phyloP scores from a whole-genome alignment of 1,140 invertebrate genomes.

The Rhynchophorus ferrugineus region DNA sequence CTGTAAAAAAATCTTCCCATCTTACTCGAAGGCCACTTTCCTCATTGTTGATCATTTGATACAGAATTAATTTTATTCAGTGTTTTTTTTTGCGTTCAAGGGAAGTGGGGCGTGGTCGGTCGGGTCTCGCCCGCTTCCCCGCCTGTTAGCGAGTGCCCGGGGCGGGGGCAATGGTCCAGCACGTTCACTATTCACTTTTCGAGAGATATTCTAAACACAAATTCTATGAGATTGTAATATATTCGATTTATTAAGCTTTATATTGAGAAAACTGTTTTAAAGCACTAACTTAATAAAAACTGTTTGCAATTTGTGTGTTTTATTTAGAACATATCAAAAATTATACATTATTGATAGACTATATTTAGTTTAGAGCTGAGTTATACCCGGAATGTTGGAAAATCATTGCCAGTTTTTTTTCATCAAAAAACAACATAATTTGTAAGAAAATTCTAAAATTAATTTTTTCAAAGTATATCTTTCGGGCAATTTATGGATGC shows the following conservation, averaged over 20 bases:
- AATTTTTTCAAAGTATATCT: no score
- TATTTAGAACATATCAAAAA: no score
- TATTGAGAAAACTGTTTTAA: conserved; percentile 29
- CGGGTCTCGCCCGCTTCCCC: not conserved
- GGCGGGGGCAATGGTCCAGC: conserved; percentile 11
- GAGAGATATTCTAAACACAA: conserved; percentile 24
- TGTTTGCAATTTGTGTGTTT: conserved; percentile 35
- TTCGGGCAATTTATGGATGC: no score
- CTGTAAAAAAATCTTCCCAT: no score
- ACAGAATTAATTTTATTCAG: not conserved
- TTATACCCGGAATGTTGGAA: no score
- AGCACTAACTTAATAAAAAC: conserved; percentile 38
- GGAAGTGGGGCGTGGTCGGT: conserved; percentile 1
- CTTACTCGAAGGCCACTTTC: conserved; percentile 15
- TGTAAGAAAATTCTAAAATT: no score
- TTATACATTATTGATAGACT: no score
- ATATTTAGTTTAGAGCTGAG: no score
- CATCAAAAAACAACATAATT: no score
- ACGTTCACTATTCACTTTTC: conserved; percentile 14
- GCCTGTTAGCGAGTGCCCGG: conserved; percentile 7
- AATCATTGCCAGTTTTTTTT: no score
- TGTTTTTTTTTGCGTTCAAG: conserved; percentile 6
- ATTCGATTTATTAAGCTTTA: conserved; percentile 32
- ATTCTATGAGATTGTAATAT: conserved; percentile 28
- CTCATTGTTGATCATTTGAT: not conserved